phyloP scores from a whole-genome alignment of 2,797 vertebrate genomes.

The Neopelma chrysocephalum region DNA sequence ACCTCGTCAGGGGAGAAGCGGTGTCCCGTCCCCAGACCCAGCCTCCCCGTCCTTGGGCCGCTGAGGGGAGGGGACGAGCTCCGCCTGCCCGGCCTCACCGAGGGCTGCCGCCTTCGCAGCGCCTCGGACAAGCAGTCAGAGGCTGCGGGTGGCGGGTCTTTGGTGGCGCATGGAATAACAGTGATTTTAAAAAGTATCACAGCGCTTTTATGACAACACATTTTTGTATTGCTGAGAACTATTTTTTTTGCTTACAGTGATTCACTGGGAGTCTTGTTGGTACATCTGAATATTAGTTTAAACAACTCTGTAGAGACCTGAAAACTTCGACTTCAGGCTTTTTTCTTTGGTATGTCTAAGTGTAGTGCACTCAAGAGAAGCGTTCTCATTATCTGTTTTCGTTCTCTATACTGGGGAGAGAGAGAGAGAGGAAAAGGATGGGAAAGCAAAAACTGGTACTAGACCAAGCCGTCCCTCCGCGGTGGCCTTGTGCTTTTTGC shows the following conservation, averaged over 20 bases:
- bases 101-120: background rate
- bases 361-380: background rate
- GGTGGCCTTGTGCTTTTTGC: background rate
- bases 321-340: background rate
- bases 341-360: background rate
- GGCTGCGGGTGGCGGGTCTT: background rate
- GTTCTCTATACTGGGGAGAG: background rate
- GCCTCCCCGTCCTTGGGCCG: background rate
- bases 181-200: background rate
- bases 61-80: background rate
- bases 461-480: background rate
- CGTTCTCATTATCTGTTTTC: background rate
- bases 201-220: background rate
- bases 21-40: background rate
- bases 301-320: background rate
- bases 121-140: background rate
- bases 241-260: background rate
- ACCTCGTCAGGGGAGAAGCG: background rate
- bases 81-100: background rate
- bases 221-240: background rate
- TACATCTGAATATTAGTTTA: background rate
- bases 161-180: background rate
- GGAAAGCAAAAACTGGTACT: background rate
- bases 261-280: background rate
- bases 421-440: background rate